Percentiles rank a stretch among this genome's conserved stretches.
These are phyloP conservation scores for Aquatica leii DNA, from an alignment of 2,888 invertebrate species.

Conservation along the genomic window DNA sequence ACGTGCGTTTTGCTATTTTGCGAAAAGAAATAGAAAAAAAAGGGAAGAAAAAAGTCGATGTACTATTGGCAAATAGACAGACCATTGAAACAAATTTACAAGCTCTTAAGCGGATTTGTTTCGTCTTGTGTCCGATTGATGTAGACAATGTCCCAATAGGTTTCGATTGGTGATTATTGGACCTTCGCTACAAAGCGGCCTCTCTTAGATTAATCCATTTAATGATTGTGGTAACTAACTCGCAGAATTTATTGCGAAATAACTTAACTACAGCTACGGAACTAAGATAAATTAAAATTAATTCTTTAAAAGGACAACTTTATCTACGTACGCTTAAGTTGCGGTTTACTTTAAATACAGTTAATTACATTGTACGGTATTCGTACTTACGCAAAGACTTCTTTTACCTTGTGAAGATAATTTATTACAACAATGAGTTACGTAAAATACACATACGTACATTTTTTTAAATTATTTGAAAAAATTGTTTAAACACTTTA, in stretches of 20 bases:
- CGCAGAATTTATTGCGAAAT: constrained; percentile 9
- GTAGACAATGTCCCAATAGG: constrained; percentile 28
- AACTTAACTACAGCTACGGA: neutral
- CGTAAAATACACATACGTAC: neutral
- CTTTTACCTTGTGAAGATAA: constrained; percentile 7
- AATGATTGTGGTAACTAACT: constrained; percentile 25
- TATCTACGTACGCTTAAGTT: neutral
- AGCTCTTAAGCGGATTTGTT: constrained; percentile 34
- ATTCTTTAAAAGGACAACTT: no score
- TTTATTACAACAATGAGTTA: constrained; percentile 10
- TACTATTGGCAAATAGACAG: constrained; percentile 12
- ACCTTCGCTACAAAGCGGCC: constrained; percentile 21
- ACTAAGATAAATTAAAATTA: no score
- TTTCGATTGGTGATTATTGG: constrained; percentile 32
- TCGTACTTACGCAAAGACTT: neutral
- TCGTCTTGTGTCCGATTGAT: constrained; percentile 29
- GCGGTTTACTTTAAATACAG: constrained; percentile 17
- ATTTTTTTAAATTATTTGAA: no score
- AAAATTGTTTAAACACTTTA: no score
- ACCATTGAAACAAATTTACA: constrained; percentile 23
- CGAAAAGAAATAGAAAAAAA: neutral
- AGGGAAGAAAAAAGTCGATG: neutral
- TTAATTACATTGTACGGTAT: constrained; percentile 15
- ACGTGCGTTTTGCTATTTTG: constrained; percentile 1
- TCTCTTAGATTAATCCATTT: constrained; percentile 29